Evolutionary conservation across 2,888 invertebrate genomes (phyloP).

Genomic region (Sympetrum striolatum): DNA sequence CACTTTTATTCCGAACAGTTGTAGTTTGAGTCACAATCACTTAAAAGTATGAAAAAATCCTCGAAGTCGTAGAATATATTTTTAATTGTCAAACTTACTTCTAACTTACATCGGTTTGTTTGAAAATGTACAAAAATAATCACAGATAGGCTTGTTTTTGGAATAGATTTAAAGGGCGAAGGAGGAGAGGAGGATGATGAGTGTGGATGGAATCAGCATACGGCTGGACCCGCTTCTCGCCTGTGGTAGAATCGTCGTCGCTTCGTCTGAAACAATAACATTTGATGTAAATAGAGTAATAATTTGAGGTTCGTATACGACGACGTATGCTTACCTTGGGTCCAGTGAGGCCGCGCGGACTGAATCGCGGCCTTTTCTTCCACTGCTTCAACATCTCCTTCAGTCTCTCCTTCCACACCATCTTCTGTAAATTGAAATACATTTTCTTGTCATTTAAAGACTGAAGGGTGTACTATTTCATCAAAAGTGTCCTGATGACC

Average conservation of each 20-base stretch:
- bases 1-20: too few relatives aligned
- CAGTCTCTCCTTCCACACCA: background rate
- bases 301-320: background rate
- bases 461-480: too few relatives aligned
- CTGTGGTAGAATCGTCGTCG: background rate
- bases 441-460: too few relatives aligned
- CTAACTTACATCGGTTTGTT: background rate
- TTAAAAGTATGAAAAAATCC: too few relatives aligned
- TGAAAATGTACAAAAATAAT: conserved; percentile 26
- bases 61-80: background rate
- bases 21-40: too few relatives aligned
- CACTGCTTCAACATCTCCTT: background rate
- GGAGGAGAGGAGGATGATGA: background rate
- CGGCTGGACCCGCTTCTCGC: background rate
- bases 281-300: background rate
- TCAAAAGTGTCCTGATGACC: too few relatives aligned
- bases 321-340: background rate
- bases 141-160: conserved; percentile 14
- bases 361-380: background rate
- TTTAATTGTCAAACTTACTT: background rate
- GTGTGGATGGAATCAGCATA: background rate
- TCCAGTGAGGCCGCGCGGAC: conserved; percentile 2
- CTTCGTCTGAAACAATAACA: background rate
- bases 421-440: background rate
- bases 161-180: background rate